Evolutionary conservation across 2,888 invertebrate genomes (phyloP), one percentile per base, ranked within the genome.

Genomic region (Oligia latruncula): DNA sequence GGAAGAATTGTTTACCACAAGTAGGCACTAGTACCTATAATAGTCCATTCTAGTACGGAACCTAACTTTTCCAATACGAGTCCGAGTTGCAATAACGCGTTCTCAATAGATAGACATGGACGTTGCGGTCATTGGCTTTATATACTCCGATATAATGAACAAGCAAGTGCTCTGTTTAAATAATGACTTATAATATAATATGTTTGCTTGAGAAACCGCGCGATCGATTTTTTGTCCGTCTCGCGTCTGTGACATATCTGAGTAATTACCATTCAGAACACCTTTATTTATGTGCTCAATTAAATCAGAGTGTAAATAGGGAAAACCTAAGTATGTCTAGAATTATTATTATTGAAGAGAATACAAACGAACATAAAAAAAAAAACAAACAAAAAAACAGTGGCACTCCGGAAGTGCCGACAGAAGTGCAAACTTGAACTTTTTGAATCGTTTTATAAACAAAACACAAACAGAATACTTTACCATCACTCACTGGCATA

Each of bases 121-220:
- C 66, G 66, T 43, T 86, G 40, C 87, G 83, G 87, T 84, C 83
- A 77, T 86, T 86, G 83, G 40, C 83, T 67, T 65, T 13, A 82
- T 29, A 68, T 65, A 71, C 71, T 65, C 20, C n/a, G 55, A 71
- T 76, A 55, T 58, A 68, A 81, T 66, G 23, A 81, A 65, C 62
- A 13, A 20, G 6, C 55, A 58, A 60, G 60, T 85, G 85, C 15
- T 55, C 73, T 60, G 73, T 46, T 55, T 71, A 60, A 40, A 65
- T 73, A 58, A 68, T 55, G 20, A 81, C 35, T 5, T 55, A 60
- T 23, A n/a, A 29, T 29, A 29, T 29, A 29, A 13, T 64, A 40
- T 46, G 20, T 40, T 55, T 60, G 46, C 55, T 55, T 62, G 55
- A 67, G 68, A 55, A 83, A 83, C 46, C 4, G 52, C 82, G 40